Evolutionary conservation across 2,888 invertebrate species (phyloP).

Genomic region (Drosophila cracens): DNA sequence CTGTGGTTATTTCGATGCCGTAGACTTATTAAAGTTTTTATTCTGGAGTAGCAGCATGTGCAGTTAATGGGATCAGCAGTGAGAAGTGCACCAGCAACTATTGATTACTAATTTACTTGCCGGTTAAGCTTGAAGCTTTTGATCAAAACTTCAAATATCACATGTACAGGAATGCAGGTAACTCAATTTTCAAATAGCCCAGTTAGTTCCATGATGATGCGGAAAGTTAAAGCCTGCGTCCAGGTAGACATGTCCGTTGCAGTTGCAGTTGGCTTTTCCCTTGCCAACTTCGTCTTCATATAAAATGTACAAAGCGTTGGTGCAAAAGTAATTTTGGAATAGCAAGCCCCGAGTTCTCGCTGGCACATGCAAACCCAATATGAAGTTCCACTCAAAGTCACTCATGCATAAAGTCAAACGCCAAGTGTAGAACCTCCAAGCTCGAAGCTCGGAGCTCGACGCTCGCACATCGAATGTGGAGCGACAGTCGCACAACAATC

Average conservation of each 20-base stretch:
- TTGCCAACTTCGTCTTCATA: constrained; percentile 57
- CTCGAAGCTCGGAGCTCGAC: constrained; percentile 6
- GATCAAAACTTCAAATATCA: constrained; percentile 45
- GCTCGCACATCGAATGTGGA: constrained; percentile 19
- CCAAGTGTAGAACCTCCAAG: constrained; percentile 32
- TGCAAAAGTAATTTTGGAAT: constrained; percentile 60
- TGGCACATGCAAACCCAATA: constrained; percentile 53
- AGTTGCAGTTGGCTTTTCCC: constrained; percentile 31
- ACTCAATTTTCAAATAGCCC: constrained; percentile 54
- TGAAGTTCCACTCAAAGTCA: constrained; percentile 72
- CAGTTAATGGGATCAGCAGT: constrained; percentile 58
- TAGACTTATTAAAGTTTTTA: constrained; percentile 53
- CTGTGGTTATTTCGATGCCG: constrained; percentile 34
- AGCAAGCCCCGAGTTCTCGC: constrained; percentile 15
- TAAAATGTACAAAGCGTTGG: constrained; percentile 76
- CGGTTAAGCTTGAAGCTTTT: constrained; percentile 31
- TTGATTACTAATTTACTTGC: constrained; percentile 74
- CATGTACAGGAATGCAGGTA: constrained; percentile 56
- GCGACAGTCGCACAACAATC: constrained; percentile 68
- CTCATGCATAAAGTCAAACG: constrained; percentile 76
- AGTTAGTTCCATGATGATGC: constrained; percentile 26
- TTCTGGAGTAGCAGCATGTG: constrained; percentile 33
- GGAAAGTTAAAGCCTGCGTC: constrained; percentile 51
- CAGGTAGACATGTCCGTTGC: constrained; percentile 48
- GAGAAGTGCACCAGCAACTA: constrained; percentile 51